Percentiles rank a stretch among this genome's conserved stretches.
These are phyloP conservation scores for Cynopterus sphinx DNA, from an alignment of 2,797 vertebrate species.

Conservation along the genomic window DNA sequence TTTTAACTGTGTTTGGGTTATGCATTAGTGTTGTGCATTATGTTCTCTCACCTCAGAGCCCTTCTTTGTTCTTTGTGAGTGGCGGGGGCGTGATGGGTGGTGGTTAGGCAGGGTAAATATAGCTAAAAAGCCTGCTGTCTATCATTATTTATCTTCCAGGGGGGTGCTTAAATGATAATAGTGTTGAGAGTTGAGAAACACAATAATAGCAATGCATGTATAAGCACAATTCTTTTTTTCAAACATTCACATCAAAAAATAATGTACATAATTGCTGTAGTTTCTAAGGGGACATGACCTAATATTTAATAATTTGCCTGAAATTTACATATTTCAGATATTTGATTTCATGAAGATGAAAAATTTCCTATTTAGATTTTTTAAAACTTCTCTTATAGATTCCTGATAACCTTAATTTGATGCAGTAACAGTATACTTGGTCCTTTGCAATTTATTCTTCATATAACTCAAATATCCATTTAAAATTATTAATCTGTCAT, in stretches of 20 bases:
- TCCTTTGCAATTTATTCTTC: not conserved
- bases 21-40: slow-evolving; percentile 54
- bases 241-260: slow-evolving; percentile 42
- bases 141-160: slow-evolving; percentile 63
- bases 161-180: not conserved
- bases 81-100: not conserved
- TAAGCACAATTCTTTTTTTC: slow-evolving; percentile 59
- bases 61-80: slow-evolving; percentile 49
- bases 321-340: slow-evolving; percentile 25
- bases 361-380: slow-evolving; percentile 33
- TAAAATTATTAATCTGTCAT: not conserved
- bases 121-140: slow-evolving; percentile 51
- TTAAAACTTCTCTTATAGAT: not conserved
- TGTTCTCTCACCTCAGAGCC: slow-evolving; percentile 6
- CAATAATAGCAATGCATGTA: slow-evolving; percentile 71
- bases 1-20: slow-evolving; percentile 51
- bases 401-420: slow-evolving; percentile 30
- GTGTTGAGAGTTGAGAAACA: slow-evolving; percentile 46
- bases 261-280: slow-evolving; percentile 50
- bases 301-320: slow-evolving; percentile 44
- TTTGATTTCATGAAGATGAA: slow-evolving; percentile 21
- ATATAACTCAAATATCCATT: not conserved
- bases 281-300: slow-evolving; percentile 57
- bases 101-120: not conserved
- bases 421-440: not conserved